Conservation (phyloP, 2,888 invertebrate genomes). For the Iphiclides podalirius region DNA sequence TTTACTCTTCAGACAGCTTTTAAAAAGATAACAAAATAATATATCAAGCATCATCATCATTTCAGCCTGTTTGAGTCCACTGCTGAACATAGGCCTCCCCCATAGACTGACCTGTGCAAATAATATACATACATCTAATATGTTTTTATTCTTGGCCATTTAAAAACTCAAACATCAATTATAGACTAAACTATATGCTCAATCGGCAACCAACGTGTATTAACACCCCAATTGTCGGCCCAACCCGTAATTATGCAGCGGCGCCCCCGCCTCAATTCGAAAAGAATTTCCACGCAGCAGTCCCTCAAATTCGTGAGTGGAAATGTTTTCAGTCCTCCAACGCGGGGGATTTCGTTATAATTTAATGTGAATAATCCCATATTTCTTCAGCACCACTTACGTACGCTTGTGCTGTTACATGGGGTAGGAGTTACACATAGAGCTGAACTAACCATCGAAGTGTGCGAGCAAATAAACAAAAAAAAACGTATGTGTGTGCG, state of each 20-base stretch:
- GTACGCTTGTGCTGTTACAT: constrained; percentile 47
- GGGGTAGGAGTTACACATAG: constrained; percentile 40
- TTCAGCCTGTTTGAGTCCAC: too few species aligned
- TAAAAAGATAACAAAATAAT: too few species aligned
- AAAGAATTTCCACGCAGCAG: constrained; percentile 17
- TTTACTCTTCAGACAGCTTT: too few species aligned
- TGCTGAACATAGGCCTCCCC: too few species aligned
- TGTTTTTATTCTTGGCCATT: too few species aligned
- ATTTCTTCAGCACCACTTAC: constrained; percentile 54
- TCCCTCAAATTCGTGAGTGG: constrained; percentile 16
- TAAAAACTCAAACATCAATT: too few species aligned
- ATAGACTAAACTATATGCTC: too few species aligned
- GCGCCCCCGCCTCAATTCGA: constrained; percentile 8
- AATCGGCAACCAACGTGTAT: background rate
- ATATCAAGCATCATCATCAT: too few species aligned
- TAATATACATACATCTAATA: too few species aligned
- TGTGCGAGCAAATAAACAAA: too few species aligned
- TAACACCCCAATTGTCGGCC: background rate
- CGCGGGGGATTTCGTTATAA: constrained; percentile 42
- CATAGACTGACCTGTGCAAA: too few species aligned
- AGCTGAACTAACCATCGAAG: constrained; percentile 34
- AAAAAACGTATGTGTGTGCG: constrained; percentile 6
- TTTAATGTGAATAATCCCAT: constrained; percentile 66
- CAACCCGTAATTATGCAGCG: background rate
- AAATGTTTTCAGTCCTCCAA: constrained; percentile 21